Percentiles rank a stretch among this genome's conserved stretches.
Evolutionary conservation across 2,797 vertebrate species (phyloP).

Genomic region (Pempheris klunzingeri): DNA sequence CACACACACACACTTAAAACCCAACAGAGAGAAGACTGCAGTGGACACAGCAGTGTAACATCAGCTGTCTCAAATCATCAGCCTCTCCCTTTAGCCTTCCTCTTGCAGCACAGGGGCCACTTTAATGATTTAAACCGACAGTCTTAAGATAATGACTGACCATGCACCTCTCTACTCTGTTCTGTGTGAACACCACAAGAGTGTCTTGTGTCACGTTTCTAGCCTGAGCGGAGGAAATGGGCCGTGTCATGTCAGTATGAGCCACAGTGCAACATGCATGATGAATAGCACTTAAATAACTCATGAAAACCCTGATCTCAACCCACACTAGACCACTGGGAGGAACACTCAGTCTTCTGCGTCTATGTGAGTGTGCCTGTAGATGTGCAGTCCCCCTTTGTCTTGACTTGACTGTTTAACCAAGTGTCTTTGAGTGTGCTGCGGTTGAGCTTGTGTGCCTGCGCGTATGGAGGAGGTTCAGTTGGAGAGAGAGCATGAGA

Average conservation of each 20-base stretch:
- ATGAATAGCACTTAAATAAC: slow-evolving; percentile 80
- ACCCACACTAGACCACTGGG: slow-evolving; percentile 61
- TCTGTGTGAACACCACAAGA: slow-evolving; percentile 55
- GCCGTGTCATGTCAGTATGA: slow-evolving; percentile 71
- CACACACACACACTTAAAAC: slow-evolving; percentile 26
- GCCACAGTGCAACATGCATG: slow-evolving; percentile 56
- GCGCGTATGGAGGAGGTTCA: slow-evolving; percentile 37
- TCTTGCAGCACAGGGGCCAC: slow-evolving; percentile 16
- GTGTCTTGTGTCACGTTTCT: slow-evolving; percentile 67
- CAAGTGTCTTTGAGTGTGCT: slow-evolving; percentile 53
- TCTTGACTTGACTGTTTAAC: slow-evolving; percentile 69
- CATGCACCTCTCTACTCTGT: slow-evolving; percentile 36
- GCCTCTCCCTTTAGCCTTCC: slow-evolving; percentile 9
- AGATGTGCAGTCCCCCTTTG: slow-evolving; percentile 43
- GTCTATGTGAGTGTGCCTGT: slow-evolving; percentile 27
- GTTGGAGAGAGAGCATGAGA: slow-evolving; percentile 57
- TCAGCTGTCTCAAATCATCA: slow-evolving; percentile 16
- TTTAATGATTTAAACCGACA: slow-evolving; percentile 56
- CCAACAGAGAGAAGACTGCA: slow-evolving; percentile 17
- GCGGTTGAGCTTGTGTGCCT: slow-evolving; percentile 49
- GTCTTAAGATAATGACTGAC: slow-evolving; percentile 50
- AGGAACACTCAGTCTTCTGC: slow-evolving; percentile 43
- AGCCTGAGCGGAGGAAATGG: slow-evolving; percentile 70
- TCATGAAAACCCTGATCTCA: slow-evolving; percentile 75
- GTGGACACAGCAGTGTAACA: slow-evolving; percentile 16